Evolutionary conservation across 1,140 invertebrate genomes (phyloP), one percentile per base, ranked within the genome.

Genomic region (Diachasma alloeum): DNA sequence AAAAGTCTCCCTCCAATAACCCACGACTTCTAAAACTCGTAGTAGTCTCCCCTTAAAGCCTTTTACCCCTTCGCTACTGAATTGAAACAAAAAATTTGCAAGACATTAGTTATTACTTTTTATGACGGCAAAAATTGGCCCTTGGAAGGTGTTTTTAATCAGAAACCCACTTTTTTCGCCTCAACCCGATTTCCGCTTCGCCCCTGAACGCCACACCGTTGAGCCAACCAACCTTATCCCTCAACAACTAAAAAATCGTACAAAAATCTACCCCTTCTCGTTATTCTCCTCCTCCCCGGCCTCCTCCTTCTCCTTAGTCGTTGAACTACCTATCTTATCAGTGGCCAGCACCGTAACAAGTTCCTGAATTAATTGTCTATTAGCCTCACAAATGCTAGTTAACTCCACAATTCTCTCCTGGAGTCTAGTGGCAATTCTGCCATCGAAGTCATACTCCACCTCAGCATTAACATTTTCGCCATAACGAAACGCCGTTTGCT

Each of bases 321-420:
- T 4, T 24, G 39, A 31, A 78, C 48, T 72, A 46, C 63, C 72
- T 76, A 74, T 72, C 36, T 84, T 80, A 46, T 83, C 77, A 26
- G 79, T 70, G 10, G 67, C 66, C 26, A 86, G 73, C 13, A 70
- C 42, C 24, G 76, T 78, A 19, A 83, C 37, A 17, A 87, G 78
- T 56, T 87, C 81, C 13, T 81, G 83, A 46, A 88, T 85, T 4
- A 88, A 80, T 70, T 80, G 72, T 36, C 84, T 79, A 75, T 87
- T 88, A 15, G 77, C 82, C 11, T 88, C 83, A 19, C 86, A 88
- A 13, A 87, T 83, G 17, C 81, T 82, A 11, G 74, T 87, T 19
- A 88, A 72, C 46, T 87, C 83, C 0, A 76, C 11, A 1, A 88
- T 81, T 70, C 87, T 85, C 0, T 81, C 81, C 42, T 83, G 82